These are phyloP conservation scores for Oryctolagus cuniculus DNA, from an alignment of 2,113 vertebrate species.

Conservation along the genomic window DNA sequence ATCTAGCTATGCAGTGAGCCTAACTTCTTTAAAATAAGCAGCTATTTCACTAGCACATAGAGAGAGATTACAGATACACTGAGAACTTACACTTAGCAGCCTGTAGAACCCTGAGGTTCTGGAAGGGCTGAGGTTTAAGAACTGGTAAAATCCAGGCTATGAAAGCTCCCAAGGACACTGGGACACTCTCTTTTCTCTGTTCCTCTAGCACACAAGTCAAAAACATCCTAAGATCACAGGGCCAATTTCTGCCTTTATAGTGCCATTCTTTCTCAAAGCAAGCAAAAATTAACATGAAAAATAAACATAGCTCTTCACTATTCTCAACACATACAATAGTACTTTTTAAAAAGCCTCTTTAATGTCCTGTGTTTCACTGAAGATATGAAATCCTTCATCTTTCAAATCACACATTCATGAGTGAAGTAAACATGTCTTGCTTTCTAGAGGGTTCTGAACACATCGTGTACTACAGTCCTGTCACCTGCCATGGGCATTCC, in stretches of 20 bases:
- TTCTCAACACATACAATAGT: background rate
- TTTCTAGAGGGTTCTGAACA: background rate
- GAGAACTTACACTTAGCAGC: slow-evolving; percentile 11
- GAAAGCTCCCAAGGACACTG: background rate
- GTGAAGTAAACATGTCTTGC: background rate
- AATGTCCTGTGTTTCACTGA: background rate
- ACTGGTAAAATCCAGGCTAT: background rate
- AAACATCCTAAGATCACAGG: background rate
- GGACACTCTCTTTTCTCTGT: background rate
- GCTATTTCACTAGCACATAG: slow-evolving; percentile 74
- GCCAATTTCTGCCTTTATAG: background rate
- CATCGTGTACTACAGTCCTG: background rate
- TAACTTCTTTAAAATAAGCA: slow-evolving; percentile 81
- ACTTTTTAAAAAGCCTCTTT: background rate
- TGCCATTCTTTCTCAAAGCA: slow-evolving; percentile 35
- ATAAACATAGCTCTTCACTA: background rate
- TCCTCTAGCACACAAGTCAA: background rate
- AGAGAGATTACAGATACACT: slow-evolving; percentile 69
- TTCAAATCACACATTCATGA: slow-evolving; percentile 1
- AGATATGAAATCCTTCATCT: background rate
- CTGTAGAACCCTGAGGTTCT: background rate
- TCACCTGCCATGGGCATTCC: background rate
- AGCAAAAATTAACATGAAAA: slow-evolving; percentile 30
- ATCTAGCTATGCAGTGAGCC: slow-evolving; percentile 67
- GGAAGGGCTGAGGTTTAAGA: background rate